phyloP scores from a whole-genome alignment of 2,797 vertebrate species.

The Limosa lapponica region DNA sequence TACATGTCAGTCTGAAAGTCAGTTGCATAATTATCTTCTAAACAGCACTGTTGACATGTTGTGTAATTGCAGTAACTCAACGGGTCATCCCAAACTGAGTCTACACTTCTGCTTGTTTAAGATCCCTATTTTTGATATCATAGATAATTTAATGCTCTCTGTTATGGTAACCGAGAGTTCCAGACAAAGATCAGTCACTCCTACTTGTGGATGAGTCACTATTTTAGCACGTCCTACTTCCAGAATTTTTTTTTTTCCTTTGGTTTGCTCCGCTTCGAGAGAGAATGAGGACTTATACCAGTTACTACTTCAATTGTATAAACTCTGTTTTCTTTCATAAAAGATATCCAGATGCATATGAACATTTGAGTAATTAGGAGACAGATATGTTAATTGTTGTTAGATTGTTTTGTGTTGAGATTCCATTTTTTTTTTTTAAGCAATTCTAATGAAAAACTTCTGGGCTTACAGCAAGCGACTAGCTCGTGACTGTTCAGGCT shows the following conservation, averaged over 20 bases:
- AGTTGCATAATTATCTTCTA: slow-evolving; percentile 29
- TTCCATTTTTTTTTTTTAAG: not conserved
- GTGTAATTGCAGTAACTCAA: not conserved
- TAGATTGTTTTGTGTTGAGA: not conserved
- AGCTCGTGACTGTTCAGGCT: not conserved
- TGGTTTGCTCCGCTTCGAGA: not conserved
- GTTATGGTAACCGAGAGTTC: not conserved
- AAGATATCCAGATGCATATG: not conserved
- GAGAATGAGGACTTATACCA: not conserved
- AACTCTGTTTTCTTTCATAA: not conserved
- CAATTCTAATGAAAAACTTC: not conserved
- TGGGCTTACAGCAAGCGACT: not conserved
- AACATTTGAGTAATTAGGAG: not conserved
- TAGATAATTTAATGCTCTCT: slow-evolving; percentile 4
- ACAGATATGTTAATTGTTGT: not conserved
- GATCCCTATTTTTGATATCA: not conserved
- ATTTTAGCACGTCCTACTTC: slow-evolving; percentile 7
- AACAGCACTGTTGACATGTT: not conserved
- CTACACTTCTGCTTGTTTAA: not conserved
- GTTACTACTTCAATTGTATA: not conserved
- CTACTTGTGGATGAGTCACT: slow-evolving; percentile 25
- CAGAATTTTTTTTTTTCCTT: not conserved
- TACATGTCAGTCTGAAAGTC: not conserved
- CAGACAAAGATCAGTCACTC: slow-evolving; percentile 45
- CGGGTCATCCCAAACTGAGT: not conserved